Evolutionary conservation across 2,797 vertebrate species (phyloP), one percentile per base, ranked within the genome.

Genomic region (Basileuterus tristriatus): DNA sequence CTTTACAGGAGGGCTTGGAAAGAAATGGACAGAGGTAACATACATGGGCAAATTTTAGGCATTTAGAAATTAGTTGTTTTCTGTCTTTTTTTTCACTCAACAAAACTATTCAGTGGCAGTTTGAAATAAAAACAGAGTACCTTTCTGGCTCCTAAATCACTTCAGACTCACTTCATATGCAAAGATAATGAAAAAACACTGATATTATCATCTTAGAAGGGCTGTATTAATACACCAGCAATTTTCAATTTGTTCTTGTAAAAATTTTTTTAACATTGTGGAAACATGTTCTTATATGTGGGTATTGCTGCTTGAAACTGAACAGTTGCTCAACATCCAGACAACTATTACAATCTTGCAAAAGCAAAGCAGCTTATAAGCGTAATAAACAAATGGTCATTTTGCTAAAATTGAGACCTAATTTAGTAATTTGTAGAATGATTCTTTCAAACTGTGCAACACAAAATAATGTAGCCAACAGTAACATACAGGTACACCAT

Each of bases 401-500:
- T 96, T 96, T 93, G 74, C 88, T 95, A 95, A 95, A 97, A 97
- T 97, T 91, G 89, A 93, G 87, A 97, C 67, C 95, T 97, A 96
- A 93, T 97, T 97, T 91, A 90, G 91, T 95, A 88, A 96, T 87
- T 92, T 94, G 96, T 92, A 96, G 76, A 97, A 93, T 97, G 97
- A 97, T 93, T 97, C 93, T 96, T 97, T 95, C 94, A 97, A 98
- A 97, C 69, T 96, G 87, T 97, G 97, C 89, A 98, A 98, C 97
- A 97, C 89, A 98, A 98, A 98, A 98, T 97, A 98, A 98, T 94
- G 97, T 97, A 97, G 97, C 93, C 96, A 98, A 98, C 96, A 97
- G 97, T 98, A 98, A 97, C 96, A 98, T 99, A 99, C 98, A 99
- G 98, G 98, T 99, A 99, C 99, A 99, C 99, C 99, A 99, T 99